Conservation (phyloP, 1,140 invertebrate species). For the Drosophila albomicans region DNA sequence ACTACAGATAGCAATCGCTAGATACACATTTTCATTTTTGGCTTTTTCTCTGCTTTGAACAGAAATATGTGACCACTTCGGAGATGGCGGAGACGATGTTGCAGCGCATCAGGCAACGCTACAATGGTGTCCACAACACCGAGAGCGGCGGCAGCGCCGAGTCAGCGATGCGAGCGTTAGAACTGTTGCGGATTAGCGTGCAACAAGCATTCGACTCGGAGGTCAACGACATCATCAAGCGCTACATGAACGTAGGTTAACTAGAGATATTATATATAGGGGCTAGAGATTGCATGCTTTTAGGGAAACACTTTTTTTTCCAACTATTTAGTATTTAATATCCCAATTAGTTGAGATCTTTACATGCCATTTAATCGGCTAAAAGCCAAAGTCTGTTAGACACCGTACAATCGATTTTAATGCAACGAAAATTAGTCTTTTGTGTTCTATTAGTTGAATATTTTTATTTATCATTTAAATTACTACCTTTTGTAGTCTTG, state of each 20-base stretch:
- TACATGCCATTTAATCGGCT: no score
- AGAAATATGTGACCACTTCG: constrained; percentile 80
- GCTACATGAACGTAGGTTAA: constrained; percentile 86
- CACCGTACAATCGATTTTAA: no score
- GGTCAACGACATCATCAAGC: constrained; percentile 87
- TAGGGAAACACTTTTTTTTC: no score
- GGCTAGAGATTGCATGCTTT: no score
- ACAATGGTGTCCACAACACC: constrained; percentile 57
- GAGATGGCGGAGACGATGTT: constrained; percentile 81
- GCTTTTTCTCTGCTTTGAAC: neutral
- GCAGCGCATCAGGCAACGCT: constrained; percentile 70
- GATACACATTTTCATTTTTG: neutral
- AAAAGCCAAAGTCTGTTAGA: no score
- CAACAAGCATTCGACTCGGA: constrained; percentile 88
- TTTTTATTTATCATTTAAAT: no score
- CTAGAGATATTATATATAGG: neutral
- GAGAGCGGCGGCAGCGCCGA: constrained; percentile 76
- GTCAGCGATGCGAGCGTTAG: constrained; percentile 87
- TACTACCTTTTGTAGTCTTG: no score
- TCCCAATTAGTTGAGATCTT: no score
- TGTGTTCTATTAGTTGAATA: no score
- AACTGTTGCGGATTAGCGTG: constrained; percentile 88
- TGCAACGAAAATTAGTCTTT: no score
- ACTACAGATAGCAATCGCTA: neutral
- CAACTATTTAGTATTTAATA: no score